Evolutionary conservation across 2,797 vertebrate species (phyloP), one percentile per base, ranked within the genome.

Genomic region (Sarcoramphus papa): DNA sequence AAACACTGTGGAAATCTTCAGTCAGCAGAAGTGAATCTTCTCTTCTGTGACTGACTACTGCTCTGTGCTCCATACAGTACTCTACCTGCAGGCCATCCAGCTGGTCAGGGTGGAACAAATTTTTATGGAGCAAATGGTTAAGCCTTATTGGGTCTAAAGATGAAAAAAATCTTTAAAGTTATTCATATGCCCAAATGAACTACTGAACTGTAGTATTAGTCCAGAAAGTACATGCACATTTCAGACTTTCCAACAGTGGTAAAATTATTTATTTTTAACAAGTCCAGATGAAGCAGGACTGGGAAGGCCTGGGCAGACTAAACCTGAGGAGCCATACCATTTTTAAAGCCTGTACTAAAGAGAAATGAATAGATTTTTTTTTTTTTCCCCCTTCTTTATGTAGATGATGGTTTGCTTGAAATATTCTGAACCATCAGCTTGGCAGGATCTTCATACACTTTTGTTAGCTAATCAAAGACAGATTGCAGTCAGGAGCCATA

Each of bases 401-500:
- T 35, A 74, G 75, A 89, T 92, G 93, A 60, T 67, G 78, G 94
- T 97, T 97, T 97, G 78, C 92, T 94, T 88, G 92, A 96, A 96
- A 96, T 95, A 93, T 89, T 97, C 96, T 75, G 93, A 97, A 97
- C 92, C 62, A 85, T 92, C 88, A 91, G 88, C 96, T 97, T 97
- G 97, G 97, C 95, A 96, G 89, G 82, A 75, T 97, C 97, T 97
- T 97, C 92, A 92, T 91, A 93, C 88, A 89, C 97, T 98, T 94
- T 97, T 97, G 96, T 97, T 96, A 98, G 97, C 97, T 98, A 98
- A 98, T 98, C 97, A 98, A 98, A 98, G 97, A 97, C 98, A 98
- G 98, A 98, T 97, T 98, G 97, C n/a, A 95, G 97, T 97, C 95
- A 96, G 93, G 90, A 98, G 96, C 97, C 97, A 98, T 98, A 97